phyloP scores from a whole-genome alignment of 2,113 vertebrate species.

The Meriones unguiculatus region DNA sequence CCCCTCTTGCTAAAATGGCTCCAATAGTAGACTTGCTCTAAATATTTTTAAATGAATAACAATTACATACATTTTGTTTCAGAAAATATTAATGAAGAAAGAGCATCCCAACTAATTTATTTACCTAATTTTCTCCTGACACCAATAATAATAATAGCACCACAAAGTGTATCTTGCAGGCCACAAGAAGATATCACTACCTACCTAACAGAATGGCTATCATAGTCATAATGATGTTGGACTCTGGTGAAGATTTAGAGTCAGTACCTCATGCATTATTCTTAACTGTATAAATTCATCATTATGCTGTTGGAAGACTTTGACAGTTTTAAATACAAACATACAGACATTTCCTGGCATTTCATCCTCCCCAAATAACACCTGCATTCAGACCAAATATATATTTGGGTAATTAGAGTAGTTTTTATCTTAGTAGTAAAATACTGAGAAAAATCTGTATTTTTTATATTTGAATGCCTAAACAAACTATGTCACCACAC shows the following conservation, averaged over 20 bases:
- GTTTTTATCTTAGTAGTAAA: neutral
- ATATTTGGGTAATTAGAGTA: neutral
- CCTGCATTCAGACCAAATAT: neutral
- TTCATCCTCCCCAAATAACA: neutral
- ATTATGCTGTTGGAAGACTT: neutral
- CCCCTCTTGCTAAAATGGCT: neutral
- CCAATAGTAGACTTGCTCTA: neutral
- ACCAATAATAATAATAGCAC: neutral
- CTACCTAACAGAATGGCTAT: neutral
- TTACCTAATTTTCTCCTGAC: neutral
- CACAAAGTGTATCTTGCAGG: neutral
- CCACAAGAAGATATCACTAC: neutral
- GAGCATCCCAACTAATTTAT: neutral
- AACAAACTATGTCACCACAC: neutral
- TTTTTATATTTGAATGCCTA: neutral
- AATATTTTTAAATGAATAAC: neutral
- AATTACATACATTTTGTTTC: neutral
- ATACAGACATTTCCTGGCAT: neutral
- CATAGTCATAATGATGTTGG: neutral
- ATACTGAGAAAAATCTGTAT: neutral
- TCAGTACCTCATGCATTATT: neutral
- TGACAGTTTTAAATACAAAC: neutral
- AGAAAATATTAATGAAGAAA: neutral
- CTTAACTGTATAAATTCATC: neutral
- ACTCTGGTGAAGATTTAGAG: neutral